A percentile compares a stretch with the other conserved stretches of the same genome.
Evolutionary conservation across 2,113 vertebrate species (phyloP).

Genomic region (Phaethornis superciliosus): DNA sequence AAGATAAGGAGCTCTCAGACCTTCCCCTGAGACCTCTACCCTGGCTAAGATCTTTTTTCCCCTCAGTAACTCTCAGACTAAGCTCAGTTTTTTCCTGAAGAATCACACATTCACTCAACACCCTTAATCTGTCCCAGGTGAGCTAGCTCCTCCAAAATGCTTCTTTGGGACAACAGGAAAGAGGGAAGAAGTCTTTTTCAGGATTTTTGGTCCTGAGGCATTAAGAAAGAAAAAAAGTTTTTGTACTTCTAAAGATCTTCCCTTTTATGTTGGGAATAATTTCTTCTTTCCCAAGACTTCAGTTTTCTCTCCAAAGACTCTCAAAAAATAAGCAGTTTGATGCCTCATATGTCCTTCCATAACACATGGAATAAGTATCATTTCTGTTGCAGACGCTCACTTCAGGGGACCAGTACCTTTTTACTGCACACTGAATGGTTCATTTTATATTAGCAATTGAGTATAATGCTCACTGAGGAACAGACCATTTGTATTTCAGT

Average conservation of each 20-base stretch:
- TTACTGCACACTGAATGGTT: not conserved
- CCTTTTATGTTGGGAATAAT: not conserved
- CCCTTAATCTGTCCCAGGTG: not conserved
- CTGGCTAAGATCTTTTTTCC: not conserved
- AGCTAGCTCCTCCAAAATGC: not conserved
- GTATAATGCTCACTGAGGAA: not conserved
- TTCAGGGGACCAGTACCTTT: not conserved
- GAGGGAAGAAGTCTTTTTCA: not conserved
- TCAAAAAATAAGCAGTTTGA: not conserved
- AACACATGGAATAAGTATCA: not conserved
- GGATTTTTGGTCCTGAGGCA: not conserved
- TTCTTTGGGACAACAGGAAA: not conserved
- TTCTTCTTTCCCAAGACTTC: not conserved
- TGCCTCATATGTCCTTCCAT: not conserved
- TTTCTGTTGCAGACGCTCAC: not conserved
- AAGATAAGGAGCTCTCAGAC: not conserved
- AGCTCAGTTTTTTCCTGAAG: not conserved
- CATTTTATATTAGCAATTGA: not conserved
- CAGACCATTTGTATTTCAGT: not conserved
- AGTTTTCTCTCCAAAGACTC: not conserved
- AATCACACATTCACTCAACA: not conserved
- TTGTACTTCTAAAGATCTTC: not conserved
- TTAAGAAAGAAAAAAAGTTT: not conserved
- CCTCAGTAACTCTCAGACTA: not conserved
- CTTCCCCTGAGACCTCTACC: not conserved